phyloP scores from a whole-genome alignment of 2,797 vertebrate species.

The Pseudochromis fuscus region DNA sequence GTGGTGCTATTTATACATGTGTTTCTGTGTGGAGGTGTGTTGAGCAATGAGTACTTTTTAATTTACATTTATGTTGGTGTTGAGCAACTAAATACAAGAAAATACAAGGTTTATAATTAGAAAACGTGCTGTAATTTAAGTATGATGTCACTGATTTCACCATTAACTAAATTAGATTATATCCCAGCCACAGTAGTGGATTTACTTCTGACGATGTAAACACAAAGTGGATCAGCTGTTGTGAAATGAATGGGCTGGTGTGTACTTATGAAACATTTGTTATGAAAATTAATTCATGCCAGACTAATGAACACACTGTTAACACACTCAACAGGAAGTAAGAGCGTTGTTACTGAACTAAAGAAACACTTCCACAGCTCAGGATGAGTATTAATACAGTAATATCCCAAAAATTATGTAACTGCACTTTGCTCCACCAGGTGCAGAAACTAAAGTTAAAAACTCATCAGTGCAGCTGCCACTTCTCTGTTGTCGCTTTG shows the following conservation, averaged over 20 bases:
- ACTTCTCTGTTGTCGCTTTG: background rate
- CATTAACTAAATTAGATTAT: background rate
- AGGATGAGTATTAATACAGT: background rate
- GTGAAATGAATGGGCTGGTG: constrained; percentile 12
- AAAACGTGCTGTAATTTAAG: background rate
- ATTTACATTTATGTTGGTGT: background rate
- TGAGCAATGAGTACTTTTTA: background rate
- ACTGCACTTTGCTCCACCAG: background rate
- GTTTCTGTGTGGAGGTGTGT: background rate
- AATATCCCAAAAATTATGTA: background rate
- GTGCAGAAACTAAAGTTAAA: background rate
- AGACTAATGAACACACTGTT: constrained; percentile 22
- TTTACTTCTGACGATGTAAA: background rate
- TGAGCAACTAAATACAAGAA: background rate
- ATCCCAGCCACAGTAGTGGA: background rate
- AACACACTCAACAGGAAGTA: no score
- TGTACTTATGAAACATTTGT: background rate
- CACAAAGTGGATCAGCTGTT: constrained; percentile 5
- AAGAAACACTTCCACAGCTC: background rate
- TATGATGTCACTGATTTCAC: background rate
- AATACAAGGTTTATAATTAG: background rate
- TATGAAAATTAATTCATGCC: constrained; percentile 11
- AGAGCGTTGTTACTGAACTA: no score
- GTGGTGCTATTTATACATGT: background rate
- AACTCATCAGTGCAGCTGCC: background rate